Evolutionary conservation across 2,797 vertebrate species (phyloP).

Genomic region (Liparis tanakae): DNA sequence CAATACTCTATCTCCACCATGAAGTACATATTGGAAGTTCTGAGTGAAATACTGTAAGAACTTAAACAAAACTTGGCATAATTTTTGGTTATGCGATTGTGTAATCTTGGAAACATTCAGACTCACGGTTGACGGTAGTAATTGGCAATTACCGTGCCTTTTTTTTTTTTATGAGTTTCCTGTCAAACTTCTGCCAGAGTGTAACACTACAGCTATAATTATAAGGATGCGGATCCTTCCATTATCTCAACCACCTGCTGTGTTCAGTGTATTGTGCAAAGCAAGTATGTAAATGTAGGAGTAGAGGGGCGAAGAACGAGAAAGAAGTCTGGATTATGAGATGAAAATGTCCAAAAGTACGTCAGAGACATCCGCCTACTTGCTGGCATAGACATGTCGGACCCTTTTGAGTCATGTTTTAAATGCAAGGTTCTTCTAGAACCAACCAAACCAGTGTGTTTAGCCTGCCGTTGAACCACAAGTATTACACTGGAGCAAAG

Average conservation of each 20-base stretch:
- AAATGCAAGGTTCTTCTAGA: slow-evolving; percentile 32
- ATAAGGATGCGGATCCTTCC: slow-evolving; percentile 16
- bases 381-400: slow-evolving; percentile 35
- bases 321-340: neutral
- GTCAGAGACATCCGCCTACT: slow-evolving; percentile 21
- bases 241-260: slow-evolving; percentile 45
- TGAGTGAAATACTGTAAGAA: neutral
- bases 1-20: slow-evolving; percentile 3
- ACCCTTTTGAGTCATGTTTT: slow-evolving; percentile 42
- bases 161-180: slow-evolving; percentile 26
- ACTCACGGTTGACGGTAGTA: slow-evolving; percentile 4
- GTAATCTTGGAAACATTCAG: slow-evolving; percentile 13
- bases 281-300: slow-evolving; percentile 3
- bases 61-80: neutral
- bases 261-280: slow-evolving; percentile 10
- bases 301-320: slow-evolving; percentile 15
- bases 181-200: slow-evolving; percentile 29
- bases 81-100: slow-evolving; percentile 17
- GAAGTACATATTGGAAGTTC: neutral
- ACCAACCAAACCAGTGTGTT: slow-evolving; percentile 45
- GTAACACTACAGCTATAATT: slow-evolving; percentile 24
- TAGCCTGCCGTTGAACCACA: slow-evolving; percentile 66
- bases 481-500: slow-evolving; percentile 33
- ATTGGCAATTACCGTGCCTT: slow-evolving; percentile 25
- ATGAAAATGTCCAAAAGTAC: slow-evolving; percentile 1